These are phyloP conservation scores for Bos indicus DNA, from an alignment of 2,113 vertebrate species.

Conservation along the genomic window DNA sequence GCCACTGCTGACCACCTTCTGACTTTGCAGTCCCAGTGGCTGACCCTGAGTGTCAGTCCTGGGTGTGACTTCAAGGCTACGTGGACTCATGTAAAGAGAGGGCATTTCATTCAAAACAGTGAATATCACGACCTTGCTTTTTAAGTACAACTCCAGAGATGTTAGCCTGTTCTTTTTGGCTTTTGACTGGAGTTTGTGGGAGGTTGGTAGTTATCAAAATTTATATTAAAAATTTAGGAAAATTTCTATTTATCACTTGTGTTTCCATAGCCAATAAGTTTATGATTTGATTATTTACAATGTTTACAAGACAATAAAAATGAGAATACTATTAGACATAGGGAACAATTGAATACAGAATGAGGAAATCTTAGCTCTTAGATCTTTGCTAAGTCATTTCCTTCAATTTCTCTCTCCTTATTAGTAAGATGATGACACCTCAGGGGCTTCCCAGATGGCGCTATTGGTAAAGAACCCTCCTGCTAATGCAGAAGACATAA, in stretches of 20 bases:
- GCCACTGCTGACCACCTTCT: neutral
- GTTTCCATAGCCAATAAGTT: neutral
- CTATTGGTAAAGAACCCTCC: neutral
- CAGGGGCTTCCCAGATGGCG: neutral
- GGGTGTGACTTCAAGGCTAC: neutral
- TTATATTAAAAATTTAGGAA: neutral
- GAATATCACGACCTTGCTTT: neutral
- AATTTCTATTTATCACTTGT: neutral
- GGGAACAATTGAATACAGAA: neutral
- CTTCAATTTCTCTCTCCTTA: neutral
- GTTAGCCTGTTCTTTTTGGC: neutral
- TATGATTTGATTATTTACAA: neutral
- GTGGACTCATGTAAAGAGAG: neutral
- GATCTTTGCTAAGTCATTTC: neutral
- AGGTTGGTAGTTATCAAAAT: neutral
- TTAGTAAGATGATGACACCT: neutral
- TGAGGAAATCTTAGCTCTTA: neutral
- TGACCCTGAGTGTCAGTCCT: no score
- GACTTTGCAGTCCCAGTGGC: accelerated
- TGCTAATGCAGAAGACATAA: neutral
- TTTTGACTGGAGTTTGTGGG: neutral
- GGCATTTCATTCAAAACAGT: neutral
- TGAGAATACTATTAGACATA: neutral
- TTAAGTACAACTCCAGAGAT: neutral
- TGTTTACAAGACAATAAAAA: neutral